A percentile compares a stretch with the other conserved stretches of the same genome.
Conservation (phyloP, 2,797 vertebrate species). For the Myotis vivesi region DNA sequence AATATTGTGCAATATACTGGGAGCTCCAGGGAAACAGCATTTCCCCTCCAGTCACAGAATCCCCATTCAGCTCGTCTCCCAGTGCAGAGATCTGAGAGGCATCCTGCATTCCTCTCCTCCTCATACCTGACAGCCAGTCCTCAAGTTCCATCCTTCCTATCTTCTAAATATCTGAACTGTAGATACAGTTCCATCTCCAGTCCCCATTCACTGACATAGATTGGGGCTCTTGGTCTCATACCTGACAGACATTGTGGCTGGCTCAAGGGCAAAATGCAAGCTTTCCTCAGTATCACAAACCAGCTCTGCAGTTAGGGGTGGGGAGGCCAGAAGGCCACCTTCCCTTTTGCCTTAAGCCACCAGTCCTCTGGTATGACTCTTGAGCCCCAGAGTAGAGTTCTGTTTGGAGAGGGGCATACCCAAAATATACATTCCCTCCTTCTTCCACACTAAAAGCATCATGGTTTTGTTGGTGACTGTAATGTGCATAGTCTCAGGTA, state of each 20-base stretch:
- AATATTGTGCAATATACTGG: neutral
- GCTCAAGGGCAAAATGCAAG: neutral
- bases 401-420: neutral
- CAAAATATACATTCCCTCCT: neutral
- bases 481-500: neutral
- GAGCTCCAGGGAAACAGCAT: neutral
- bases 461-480: neutral
- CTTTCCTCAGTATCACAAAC: neutral
- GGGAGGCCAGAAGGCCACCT: conserved; percentile 17
- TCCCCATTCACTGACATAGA: neutral
- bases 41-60: neutral
- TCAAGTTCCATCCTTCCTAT: neutral
- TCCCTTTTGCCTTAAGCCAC: conserved; percentile 68
- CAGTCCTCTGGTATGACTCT: neutral
- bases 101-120: neutral
- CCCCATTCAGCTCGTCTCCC: neutral
- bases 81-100: neutral
- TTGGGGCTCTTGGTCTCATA: neutral
- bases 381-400: neutral
- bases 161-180: neutral
- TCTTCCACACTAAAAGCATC: neutral
- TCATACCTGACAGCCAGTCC: neutral
- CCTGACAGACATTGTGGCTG: neutral
- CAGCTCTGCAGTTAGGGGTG: neutral
- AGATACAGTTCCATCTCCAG: neutral